Evolutionary conservation across 2,888 invertebrate genomes (phyloP), one percentile per base, ranked within the genome.

Genomic region (Parochlus steinenii): DNA sequence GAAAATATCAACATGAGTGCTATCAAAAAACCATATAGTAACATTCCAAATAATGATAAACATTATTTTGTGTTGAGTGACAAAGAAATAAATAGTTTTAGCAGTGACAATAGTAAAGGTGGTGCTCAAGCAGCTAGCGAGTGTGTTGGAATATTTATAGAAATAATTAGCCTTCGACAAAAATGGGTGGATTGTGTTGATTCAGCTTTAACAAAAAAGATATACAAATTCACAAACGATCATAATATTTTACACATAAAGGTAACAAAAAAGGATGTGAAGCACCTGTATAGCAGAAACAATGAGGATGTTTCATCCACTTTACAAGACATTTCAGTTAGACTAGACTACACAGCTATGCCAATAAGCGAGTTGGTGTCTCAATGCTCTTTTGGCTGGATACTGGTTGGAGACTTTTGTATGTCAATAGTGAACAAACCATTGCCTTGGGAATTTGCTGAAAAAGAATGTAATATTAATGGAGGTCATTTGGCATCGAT

Each of bases 401-500:
- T 77, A 39, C 58, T 69, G 3, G 60, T 73, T 40, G 65, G 69
- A 31, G 71, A 72, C 44, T 73, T 73, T 52, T 79, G 78, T 49
- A 63, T 78, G 46, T 55, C 69, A 36, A 67, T 70, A 5, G 58
- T 71, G 39, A 67, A 74, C 44, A 63, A 64, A 26, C 54, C 60
- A 4, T 53, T 68, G 43, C 54, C 71, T 1, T 80, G 79, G 79
- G 55, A 63, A 10, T 70, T 72, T 40, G 75, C 76, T 1, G 78
- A 79, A 48, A 62, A 64, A 15, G 69, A 74, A 47, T 79, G 79
- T 46, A 62, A 56, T 4, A 56, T 64, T 38, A 51, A 64, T 12
- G 74, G 74, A 0, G 78, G 77, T 1, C 78, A 79, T 50, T 61
- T 80, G 12, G 71, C 67, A 4, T 75, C 76, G 45, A 63, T 80